Percentiles rank a stretch among this genome's conserved stretches.
These are phyloP conservation scores for Sciurus carolinensis DNA, from an alignment of 2,797 vertebrate genomes.

Conservation along the genomic window DNA sequence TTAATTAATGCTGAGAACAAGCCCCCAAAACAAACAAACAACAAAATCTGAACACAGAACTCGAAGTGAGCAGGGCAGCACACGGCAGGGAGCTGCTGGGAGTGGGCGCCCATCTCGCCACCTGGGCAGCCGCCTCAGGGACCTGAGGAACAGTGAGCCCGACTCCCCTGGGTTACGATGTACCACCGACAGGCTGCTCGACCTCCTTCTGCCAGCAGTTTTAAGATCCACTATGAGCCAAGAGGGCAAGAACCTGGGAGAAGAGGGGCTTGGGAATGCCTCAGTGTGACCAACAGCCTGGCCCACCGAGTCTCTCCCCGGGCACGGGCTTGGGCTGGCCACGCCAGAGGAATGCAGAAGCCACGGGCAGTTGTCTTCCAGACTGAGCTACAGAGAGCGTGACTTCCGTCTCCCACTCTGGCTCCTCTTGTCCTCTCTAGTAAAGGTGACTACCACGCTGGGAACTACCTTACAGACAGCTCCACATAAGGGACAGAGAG, in stretches of 20 bases:
- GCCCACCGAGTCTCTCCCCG: not conserved
- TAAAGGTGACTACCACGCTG: not conserved
- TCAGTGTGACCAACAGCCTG: not conserved
- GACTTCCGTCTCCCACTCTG: not conserved
- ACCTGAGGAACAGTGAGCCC: accelerated
- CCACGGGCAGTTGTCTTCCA: not conserved
- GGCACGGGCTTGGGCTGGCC: not conserved
- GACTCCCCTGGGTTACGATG: not conserved
- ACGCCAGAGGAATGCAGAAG: not conserved
- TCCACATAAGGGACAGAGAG: not conserved
- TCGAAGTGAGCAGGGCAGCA: not conserved
- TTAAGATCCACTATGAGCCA: not conserved
- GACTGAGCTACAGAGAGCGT: not conserved
- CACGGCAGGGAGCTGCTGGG: accelerated
- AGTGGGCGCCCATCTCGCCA: accelerated
- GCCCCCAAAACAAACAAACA: not conserved
- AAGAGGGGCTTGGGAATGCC: not conserved
- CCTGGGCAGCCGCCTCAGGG: not conserved
- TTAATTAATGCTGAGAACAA: not conserved
- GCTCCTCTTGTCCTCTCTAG: not conserved
- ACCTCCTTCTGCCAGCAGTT: not conserved
- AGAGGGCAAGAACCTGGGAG: not conserved
- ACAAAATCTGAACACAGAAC: not conserved
- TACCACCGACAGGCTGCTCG: not conserved
- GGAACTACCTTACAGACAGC: not conserved